A percentile compares a stretch with the other conserved stretches of the same genome.
These are phyloP conservation scores for Trematomus loennbergii DNA, from an alignment of 2,113 vertebrate species.

Conservation along the genomic window DNA sequence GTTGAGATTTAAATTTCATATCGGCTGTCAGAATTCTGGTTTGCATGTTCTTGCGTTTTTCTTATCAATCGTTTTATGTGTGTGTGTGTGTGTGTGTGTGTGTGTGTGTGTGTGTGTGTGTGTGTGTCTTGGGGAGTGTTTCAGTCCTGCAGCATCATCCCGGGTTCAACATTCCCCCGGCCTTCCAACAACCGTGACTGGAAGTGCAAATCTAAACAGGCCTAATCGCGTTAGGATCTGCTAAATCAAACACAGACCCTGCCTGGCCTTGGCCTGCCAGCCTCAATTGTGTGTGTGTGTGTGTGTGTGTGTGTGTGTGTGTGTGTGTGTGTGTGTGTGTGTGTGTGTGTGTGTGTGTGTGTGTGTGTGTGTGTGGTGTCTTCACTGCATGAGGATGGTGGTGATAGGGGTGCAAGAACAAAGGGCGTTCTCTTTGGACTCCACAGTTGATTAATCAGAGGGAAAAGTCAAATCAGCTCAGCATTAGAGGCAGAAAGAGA, in stretches of 20 bases:
- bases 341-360: constrained; percentile 32
- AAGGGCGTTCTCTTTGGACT: constrained; percentile 55
- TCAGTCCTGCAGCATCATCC: constrained; percentile 19
- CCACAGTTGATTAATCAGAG: constrained; percentile 60
- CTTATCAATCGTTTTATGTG: background rate
- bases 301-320: background rate
- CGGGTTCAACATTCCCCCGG: constrained; percentile 56
- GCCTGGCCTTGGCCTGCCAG: constrained; percentile 52
- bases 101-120: background rate
- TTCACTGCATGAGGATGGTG: constrained; percentile 27
- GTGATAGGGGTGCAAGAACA: constrained; percentile 55
- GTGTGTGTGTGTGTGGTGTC: constrained; percentile 3
- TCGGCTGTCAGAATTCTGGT: background rate
- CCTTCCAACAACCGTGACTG: constrained; percentile 57
- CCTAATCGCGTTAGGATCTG: constrained; percentile 74
- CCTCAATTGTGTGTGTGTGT: constrained; percentile 11
- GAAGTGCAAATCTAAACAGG: constrained; percentile 78
- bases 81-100: constrained; percentile 6
- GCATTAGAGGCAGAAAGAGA: constrained; percentile 26
- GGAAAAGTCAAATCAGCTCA: constrained; percentile 59
- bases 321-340: constrained; percentile 19
- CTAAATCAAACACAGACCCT: constrained; percentile 77
- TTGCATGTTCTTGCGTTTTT: background rate
- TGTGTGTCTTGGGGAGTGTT: background rate
- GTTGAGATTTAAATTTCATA: background rate